These are phyloP conservation scores for Microtus pennsylvanicus DNA, from an alignment of 2,113 vertebrate genomes.

Conservation along the genomic window DNA sequence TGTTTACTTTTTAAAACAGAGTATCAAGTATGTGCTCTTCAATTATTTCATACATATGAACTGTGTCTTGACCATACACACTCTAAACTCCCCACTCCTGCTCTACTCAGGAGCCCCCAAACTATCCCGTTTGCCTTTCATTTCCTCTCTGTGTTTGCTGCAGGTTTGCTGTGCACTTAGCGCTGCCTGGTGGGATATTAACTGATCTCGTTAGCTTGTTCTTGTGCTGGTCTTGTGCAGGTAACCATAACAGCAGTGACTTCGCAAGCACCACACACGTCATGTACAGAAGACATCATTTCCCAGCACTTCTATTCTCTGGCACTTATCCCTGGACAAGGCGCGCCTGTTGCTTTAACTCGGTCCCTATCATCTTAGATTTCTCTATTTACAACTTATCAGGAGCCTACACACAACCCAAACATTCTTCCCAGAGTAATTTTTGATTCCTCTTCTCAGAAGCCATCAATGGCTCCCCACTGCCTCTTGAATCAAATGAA, in stretches of 20 bases:
- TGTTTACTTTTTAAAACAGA: background rate
- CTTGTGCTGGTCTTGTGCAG: background rate
- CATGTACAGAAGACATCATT: background rate
- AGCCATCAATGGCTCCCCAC: conserved; percentile 54
- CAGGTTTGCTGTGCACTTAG: background rate
- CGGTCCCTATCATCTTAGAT: background rate
- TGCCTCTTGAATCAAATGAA: conserved; percentile 76
- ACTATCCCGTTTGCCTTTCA: background rate
- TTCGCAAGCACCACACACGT: no score
- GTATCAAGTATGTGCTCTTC: background rate
- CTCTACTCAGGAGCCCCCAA: no score
- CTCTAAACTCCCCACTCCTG: background rate
- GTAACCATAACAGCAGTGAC: background rate
- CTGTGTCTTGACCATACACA: no score
- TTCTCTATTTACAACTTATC: conserved; percentile 43
- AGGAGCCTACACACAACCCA: conserved; percentile 21
- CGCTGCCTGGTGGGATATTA: background rate
- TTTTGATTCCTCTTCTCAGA: conserved; percentile 61
- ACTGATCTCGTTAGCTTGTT: background rate
- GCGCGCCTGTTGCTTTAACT: background rate
- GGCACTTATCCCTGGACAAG: background rate
- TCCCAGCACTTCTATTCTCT: no score
- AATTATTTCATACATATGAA: background rate
- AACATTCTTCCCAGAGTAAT: conserved; percentile 48
- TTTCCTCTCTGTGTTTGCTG: background rate